These are phyloP conservation scores for Maniola jurtina DNA, from an alignment of 1,140 invertebrate genomes.

Conservation along the genomic window DNA sequence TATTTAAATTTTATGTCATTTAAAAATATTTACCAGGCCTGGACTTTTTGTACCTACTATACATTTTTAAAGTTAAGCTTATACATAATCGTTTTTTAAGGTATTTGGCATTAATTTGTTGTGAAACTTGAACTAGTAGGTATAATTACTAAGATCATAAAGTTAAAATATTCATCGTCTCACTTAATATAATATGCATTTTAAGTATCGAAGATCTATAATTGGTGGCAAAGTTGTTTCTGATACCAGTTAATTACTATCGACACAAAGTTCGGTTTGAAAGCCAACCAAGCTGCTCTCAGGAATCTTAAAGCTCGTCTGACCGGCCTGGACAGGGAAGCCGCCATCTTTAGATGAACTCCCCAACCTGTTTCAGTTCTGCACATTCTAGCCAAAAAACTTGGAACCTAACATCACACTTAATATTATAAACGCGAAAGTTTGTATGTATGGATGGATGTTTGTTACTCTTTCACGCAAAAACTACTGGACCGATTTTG, in stretches of 20 bases:
- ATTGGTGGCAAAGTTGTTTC: slow-evolving; percentile 10
- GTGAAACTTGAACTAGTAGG: neutral
- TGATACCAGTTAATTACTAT: slow-evolving; percentile 39
- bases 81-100: too few species aligned
- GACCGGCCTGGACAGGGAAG: slow-evolving; percentile 50
- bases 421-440: neutral
- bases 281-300: slow-evolving; percentile 59
- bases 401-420: neutral
- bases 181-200: neutral
- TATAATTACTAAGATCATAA: neutral
- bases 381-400: slow-evolving; percentile 30
- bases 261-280: slow-evolving; percentile 36
- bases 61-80: too few species aligned
- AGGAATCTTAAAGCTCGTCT: slow-evolving; percentile 59
- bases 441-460: too few species aligned
- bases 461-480: too few species aligned
- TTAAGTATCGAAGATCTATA: slow-evolving; percentile 6
- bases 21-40: too few species aligned
- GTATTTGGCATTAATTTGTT: too few species aligned
- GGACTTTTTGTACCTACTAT: too few species aligned
- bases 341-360: slow-evolving; percentile 39
- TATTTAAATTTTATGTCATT: too few species aligned
- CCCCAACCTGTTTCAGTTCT: slow-evolving; percentile 29
- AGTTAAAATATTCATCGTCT: slow-evolving; percentile 1
- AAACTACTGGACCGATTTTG: too few species aligned